Conservation (phyloP, 2,888 invertebrate genomes). For the Tetanocera ferruginea region DNA sequence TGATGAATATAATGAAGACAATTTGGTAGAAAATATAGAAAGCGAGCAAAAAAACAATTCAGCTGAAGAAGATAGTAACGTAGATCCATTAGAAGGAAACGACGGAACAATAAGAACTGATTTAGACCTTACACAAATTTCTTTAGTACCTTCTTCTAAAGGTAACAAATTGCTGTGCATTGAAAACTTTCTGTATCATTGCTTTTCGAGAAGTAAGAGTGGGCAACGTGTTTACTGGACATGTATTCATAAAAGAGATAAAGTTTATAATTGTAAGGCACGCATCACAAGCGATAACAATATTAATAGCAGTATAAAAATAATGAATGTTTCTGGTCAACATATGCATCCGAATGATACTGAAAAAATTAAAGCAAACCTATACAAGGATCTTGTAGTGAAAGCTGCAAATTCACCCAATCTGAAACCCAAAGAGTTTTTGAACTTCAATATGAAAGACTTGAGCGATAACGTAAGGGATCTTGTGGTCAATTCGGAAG, state of each 20-base stretch:
- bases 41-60: background rate
- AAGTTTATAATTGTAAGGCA: slow-evolving; percentile 58
- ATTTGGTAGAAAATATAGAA: background rate
- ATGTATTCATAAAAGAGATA: slow-evolving; percentile 58
- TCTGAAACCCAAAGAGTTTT: slow-evolving; percentile 29
- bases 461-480: slow-evolving; percentile 30
- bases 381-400: slow-evolving; percentile 49
- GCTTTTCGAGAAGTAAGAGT: slow-evolving; percentile 58
- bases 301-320: slow-evolving; percentile 50
- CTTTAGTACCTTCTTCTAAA: slow-evolving; percentile 62
- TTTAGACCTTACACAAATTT: slow-evolving; percentile 55
- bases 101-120: background rate
- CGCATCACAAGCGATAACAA: slow-evolving; percentile 57
- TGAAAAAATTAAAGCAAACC: slow-evolving; percentile 48
- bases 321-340: slow-evolving; percentile 58
- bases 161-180: slow-evolving; percentile 61
- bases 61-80: background rate
- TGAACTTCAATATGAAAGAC: slow-evolving; percentile 13
- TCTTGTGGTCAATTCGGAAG: slow-evolving; percentile 38
- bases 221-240: slow-evolving; percentile 61
- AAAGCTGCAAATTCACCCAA: slow-evolving; percentile 26
- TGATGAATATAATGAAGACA: background rate
- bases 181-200: slow-evolving; percentile 59
- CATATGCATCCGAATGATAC: slow-evolving; percentile 56
- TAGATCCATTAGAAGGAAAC: slow-evolving; percentile 44